Evolutionary conservation across 2,888 invertebrate species (phyloP), one percentile per base, ranked within the genome.

Genomic region (Tridacna crocea): DNA sequence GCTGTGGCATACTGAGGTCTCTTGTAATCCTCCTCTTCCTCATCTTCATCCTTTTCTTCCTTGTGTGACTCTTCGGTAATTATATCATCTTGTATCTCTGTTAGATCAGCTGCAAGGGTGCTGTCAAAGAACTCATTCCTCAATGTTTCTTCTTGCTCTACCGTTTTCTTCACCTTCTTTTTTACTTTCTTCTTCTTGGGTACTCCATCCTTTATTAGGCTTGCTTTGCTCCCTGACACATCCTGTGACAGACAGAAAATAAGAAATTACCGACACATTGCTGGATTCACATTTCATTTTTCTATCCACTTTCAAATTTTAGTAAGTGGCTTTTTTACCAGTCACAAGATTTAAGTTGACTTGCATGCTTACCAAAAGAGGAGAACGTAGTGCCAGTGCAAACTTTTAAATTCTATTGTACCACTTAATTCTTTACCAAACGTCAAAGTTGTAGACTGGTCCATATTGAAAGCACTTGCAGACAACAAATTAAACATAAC

Each of bases 161-260:
- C 80, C 12, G 68, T 80, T 58, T 88, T 88, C 75, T 90, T 90
- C 47, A 81, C 86, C 77, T 88, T 90, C 79, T 90, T 90, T 80
- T 91, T 92, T 1, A 78, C 85, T 78, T 88, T 89, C 75, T 89
- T 91, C 74, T 90, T 92, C 66, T 89, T 80, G 48, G 91, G 90
- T 13, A 89, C 89, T 55, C 84, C 88, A 58, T 82, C 89, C 74
- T 87, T 88, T 26, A 92, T 90, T 19, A 92, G 80, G 76, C 91
- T 92, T 36, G 92, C 88, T 79, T 92, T 91, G 79, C 92, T 92
- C n/a, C 92, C 91, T 68, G 83, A 83, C 4, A 89, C 89, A 88
- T 90, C 91, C 91, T 91, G 22, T 19, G 19, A 19, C 3, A 55
- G 17, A 55, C 3, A 10, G 55, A 55, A 55, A 55, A 55, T 36